Conservation (phyloP, 2,888 invertebrate species). For the Cephus pygmeus region DNA sequence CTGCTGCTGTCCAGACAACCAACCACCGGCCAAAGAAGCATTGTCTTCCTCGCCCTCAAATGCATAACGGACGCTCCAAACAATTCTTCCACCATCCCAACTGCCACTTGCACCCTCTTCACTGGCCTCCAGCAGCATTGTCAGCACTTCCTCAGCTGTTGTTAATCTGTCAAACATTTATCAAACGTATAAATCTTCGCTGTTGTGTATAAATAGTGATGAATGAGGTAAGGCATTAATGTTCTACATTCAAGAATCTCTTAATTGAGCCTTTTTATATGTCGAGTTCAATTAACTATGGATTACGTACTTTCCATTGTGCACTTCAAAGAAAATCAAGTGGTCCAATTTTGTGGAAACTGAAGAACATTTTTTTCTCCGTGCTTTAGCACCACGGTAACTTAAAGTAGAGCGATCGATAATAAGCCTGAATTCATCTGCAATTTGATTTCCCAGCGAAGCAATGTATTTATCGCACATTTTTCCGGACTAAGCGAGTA, state of each 20-base stretch:
- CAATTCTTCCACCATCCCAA: conserved; percentile 85
- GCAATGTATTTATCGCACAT: background rate
- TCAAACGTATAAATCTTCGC: background rate
- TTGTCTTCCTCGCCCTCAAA: conserved; percentile 70
- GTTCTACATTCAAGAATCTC: background rate
- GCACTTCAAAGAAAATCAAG: background rate
- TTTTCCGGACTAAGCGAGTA: background rate
- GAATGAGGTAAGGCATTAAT: background rate
- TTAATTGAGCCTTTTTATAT: background rate
- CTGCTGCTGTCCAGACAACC: conserved; percentile 47
- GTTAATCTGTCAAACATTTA: conserved; percentile 14
- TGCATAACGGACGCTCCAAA: conserved; percentile 86
- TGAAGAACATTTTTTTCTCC: background rate
- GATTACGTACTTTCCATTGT: background rate
- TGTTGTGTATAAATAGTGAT: background rate
- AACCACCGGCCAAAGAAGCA: conserved; percentile 50
- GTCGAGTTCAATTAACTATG: background rate
- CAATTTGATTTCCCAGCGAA: background rate
- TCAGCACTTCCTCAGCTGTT: conserved; percentile 83
- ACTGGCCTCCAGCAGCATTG: conserved; percentile 90
- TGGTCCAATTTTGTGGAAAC: background rate
- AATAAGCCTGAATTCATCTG: background rate
- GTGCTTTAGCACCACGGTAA: background rate
- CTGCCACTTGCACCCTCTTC: conserved; percentile 77
- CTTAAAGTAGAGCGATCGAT: background rate